A percentile compares a stretch with the other conserved stretches of the same genome.
Conservation (phyloP, 2,797 vertebrate species). For the Triplophysa yarkandensis region DNA sequence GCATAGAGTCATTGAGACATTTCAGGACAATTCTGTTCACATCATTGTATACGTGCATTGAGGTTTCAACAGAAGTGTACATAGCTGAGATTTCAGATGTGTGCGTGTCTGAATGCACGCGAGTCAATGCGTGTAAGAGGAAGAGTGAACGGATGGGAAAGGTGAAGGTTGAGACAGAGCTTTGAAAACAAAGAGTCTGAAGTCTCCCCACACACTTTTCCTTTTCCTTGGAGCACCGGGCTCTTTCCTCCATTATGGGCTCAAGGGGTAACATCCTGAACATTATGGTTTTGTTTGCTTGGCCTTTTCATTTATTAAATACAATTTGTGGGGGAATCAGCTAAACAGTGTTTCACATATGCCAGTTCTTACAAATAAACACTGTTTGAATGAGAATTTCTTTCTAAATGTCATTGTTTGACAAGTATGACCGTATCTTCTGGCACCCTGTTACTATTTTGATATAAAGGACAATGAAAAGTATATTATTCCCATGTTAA, state of each 20-base stretch:
- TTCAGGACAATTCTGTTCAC: slow-evolving; percentile 33
- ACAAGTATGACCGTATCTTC: neutral
- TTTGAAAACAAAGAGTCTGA: slow-evolving; percentile 71
- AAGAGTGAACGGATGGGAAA: slow-evolving; percentile 67
- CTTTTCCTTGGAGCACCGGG: slow-evolving; percentile 65
- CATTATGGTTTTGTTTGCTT: slow-evolving; percentile 52
- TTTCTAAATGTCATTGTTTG: neutral
- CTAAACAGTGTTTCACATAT: neutral
- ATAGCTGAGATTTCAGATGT: slow-evolving; percentile 38
- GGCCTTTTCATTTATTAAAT: slow-evolving; percentile 27
- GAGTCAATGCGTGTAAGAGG: slow-evolving; percentile 28
- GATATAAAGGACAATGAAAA: slow-evolving; percentile 20
- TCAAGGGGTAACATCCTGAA: slow-evolving; percentile 71
- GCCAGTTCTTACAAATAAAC: slow-evolving; percentile 14
- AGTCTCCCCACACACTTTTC: slow-evolving; percentile 64
- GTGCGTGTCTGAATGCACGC: slow-evolving; percentile 63
- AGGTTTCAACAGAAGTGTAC: slow-evolving; percentile 60
- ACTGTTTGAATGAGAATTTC: slow-evolving; percentile 6
- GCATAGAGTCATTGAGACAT: slow-evolving; percentile 6
- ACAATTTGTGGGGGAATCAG: neutral
- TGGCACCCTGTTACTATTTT: slow-evolving; percentile 4
- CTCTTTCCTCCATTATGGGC: slow-evolving; percentile 66
- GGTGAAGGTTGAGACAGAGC: slow-evolving; percentile 69
- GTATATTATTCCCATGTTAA: slow-evolving; percentile 19
- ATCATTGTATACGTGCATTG: slow-evolving; percentile 63